A percentile compares a stretch with the other conserved stretches of the same genome.
Conservation (phyloP, 2,888 invertebrate genomes). For the Myathropa florea region DNA sequence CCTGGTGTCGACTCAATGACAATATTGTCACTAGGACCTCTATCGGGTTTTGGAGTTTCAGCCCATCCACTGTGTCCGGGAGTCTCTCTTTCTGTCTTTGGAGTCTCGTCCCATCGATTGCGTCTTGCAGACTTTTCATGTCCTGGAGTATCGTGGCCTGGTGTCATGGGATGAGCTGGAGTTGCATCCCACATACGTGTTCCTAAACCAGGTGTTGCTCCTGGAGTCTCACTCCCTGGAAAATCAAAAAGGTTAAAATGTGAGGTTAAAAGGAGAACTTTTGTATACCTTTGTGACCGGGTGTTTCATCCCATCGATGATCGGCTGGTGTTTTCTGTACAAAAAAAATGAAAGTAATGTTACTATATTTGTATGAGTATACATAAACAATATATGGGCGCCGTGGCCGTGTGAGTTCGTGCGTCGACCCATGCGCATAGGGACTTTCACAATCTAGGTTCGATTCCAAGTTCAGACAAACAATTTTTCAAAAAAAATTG, state of each 20-base stretch:
- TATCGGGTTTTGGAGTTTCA: constrained; percentile 98
- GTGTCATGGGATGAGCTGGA: constrained; percentile 94
- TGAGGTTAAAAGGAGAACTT: background rate
- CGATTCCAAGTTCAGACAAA: too few species aligned
- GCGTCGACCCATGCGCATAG: too few species aligned
- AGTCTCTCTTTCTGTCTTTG: constrained; percentile 98
- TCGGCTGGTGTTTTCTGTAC: constrained; percentile 87
- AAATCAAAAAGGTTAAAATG: background rate
- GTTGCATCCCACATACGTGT: constrained; percentile 98
- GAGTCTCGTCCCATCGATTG: constrained; percentile 99
- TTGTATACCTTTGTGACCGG: constrained; percentile 87
- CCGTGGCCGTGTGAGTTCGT: too few species aligned
- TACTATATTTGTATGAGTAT: background rate
- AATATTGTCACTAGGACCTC: constrained; percentile 86
- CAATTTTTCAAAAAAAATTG: too few species aligned
- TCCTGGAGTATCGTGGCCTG: constrained; percentile 93
- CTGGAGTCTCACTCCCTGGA: constrained; percentile 88
- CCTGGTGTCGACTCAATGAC: constrained; percentile 97
- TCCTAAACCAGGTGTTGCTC: constrained; percentile 94
- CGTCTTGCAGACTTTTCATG: constrained; percentile 89
- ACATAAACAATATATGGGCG: too few species aligned
- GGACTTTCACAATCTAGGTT: too few species aligned
- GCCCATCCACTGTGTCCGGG: constrained; percentile 99
- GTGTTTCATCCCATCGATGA: constrained; percentile 97
- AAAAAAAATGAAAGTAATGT: constrained; percentile 6